These are phyloP conservation scores for Plagodis pulveraria DNA, from an alignment of 2,888 invertebrate genomes.

Conservation along the genomic window DNA sequence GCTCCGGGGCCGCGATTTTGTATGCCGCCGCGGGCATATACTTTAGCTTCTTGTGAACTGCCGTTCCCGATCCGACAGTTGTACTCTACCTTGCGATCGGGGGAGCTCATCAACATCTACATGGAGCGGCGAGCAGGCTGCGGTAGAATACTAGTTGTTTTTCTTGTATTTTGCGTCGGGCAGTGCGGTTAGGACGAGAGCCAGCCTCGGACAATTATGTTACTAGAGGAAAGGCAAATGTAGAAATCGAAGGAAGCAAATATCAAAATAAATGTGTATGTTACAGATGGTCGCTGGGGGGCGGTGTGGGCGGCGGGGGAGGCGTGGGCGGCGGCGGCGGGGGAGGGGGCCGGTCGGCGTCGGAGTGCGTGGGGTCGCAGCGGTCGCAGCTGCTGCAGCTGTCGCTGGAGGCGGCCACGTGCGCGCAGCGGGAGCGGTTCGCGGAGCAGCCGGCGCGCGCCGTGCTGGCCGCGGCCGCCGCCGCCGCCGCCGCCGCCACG, in stretches of 20 bases:
- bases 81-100: too few relatives aligned
- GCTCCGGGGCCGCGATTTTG: neutral
- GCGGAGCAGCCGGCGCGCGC: conserved; percentile 93
- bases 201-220: neutral
- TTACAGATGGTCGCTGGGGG: conserved; percentile 40
- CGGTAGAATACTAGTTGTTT: too few relatives aligned
- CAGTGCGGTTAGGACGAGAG: too few relatives aligned
- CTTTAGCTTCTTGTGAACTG: too few relatives aligned
- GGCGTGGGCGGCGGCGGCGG: conserved; percentile 37
- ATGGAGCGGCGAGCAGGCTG: too few relatives aligned
- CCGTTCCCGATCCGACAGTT: too few relatives aligned
- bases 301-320: conserved; percentile 44
- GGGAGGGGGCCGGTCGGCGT: conserved; percentile 50
- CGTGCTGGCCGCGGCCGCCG: conserved; percentile 89
- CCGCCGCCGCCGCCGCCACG: conserved; percentile 92
- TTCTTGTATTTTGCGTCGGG: too few relatives aligned
- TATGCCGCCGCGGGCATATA: too few relatives aligned
- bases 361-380: conserved; percentile 36
- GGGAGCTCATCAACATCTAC: too few relatives aligned
- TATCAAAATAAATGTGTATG: neutral
- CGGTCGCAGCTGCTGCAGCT: conserved; percentile 89
- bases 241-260: too few relatives aligned
- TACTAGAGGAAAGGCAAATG: neutral
- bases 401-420: conserved; percentile 94
- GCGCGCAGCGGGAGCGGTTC: conserved; percentile 95